Evolutionary conservation across 2,797 vertebrate species (phyloP).

Genomic region (Liparis tanakae): DNA sequence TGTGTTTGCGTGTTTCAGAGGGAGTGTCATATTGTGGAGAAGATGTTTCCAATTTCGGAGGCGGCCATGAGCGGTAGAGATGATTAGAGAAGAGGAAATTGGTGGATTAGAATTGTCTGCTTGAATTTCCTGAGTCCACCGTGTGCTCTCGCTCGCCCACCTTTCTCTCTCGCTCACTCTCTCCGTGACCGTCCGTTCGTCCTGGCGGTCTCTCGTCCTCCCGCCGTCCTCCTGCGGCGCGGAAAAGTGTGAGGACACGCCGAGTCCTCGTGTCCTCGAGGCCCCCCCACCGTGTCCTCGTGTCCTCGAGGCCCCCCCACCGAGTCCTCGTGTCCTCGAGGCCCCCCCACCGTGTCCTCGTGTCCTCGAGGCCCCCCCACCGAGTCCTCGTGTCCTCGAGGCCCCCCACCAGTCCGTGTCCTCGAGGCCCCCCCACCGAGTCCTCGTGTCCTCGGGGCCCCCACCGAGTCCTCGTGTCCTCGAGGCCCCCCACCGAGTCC

Average conservation of each 20-base stretch:
- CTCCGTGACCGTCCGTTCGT: constrained; percentile 1
- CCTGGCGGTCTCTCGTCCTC: constrained; percentile 39
- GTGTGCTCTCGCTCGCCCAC: constrained; percentile 59
- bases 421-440: too few species aligned
- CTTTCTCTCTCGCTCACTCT: constrained; percentile 10
- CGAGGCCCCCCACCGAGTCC: too few species aligned
- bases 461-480: too few species aligned
- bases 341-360: too few species aligned
- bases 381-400: too few species aligned
- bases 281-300: too few species aligned
- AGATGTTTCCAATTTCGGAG: constrained; percentile 96
- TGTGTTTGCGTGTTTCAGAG: constrained; percentile 55
- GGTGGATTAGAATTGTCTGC: constrained; percentile 98
- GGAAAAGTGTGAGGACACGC: constrained; percentile 50
- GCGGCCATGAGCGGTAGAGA: constrained; percentile 87
- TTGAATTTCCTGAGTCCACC: constrained; percentile 94
- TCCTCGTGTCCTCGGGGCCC: too few species aligned
- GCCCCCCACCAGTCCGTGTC: too few species aligned
- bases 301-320: too few species aligned
- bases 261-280: constrained; percentile 2
- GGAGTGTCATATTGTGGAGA: constrained; percentile 64
- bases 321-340: too few species aligned
- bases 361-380: too few species aligned
- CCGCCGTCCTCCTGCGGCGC: constrained; percentile 18
- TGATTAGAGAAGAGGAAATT: constrained; percentile 99